A percentile compares a stretch with the other conserved stretches of the same genome.
These are phyloP conservation scores for Ciona savignyi DNA, from an alignment of 23 tunicate species.

Conservation along the genomic window DNA sequence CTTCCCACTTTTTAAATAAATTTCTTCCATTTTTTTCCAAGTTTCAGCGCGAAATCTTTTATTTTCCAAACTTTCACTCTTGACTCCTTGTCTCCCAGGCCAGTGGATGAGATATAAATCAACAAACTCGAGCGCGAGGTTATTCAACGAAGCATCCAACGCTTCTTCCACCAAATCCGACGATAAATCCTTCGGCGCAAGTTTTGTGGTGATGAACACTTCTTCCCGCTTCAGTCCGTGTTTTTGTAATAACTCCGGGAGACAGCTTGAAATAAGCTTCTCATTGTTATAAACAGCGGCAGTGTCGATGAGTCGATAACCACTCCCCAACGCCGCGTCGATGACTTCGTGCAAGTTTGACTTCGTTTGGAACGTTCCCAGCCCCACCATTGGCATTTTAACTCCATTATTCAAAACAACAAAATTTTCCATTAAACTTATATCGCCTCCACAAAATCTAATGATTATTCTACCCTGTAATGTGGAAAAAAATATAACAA, in stretches of 20 bases:
- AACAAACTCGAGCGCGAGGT: conserved; percentile 30
- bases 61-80: conserved; percentile 24
- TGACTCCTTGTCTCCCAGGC: conserved; percentile 77
- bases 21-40: conserved; percentile 55
- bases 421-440: no score
- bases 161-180: conserved; percentile 23
- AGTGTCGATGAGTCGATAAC: conserved; percentile 68
- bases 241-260: conserved; percentile 38
- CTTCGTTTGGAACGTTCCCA: conserved; percentile 69
- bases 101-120: conserved; percentile 81
- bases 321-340: conserved; percentile 39
- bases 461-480: no score
- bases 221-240: conserved; percentile 40
- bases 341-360: conserved; percentile 8
- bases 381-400: conserved; percentile 33
- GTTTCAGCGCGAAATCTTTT: conserved; percentile 27
- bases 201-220: conserved; percentile 78
- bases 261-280: conserved; percentile 17
- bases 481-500: no score
- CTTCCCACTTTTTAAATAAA: conserved; percentile 17
- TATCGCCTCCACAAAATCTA: no score
- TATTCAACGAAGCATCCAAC: conserved; percentile 36
- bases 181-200: conserved; percentile 57
- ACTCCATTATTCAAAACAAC: conserved; percentile 23
- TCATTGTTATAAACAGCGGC: conserved; percentile 82